phyloP scores from a whole-genome alignment of 2,113 vertebrate genomes.

The Python bivittatus region DNA sequence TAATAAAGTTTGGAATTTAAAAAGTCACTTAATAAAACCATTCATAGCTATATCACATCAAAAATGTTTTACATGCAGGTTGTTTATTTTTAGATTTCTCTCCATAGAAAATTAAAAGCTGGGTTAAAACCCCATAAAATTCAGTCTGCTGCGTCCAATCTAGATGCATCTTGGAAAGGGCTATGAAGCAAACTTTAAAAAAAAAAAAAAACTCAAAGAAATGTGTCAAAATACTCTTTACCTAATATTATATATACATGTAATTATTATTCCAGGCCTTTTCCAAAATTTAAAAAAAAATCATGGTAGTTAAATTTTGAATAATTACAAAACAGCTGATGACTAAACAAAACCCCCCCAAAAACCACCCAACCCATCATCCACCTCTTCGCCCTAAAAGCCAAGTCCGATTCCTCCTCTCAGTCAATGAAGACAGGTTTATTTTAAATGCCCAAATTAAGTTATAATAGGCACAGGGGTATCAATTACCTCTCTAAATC shows the following conservation, averaged over 20 bases:
- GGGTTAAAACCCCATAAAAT: constrained; percentile 54
- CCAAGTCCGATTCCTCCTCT: neutral
- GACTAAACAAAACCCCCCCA: neutral
- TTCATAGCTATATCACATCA: constrained; percentile 69
- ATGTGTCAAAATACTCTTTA: constrained; percentile 65
- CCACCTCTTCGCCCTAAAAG: constrained; percentile 46
- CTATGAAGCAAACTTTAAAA: constrained; percentile 40
- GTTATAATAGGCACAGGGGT: constrained; percentile 40
- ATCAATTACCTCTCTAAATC: constrained; percentile 33
- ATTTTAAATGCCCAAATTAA: constrained; percentile 27
- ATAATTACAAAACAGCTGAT: constrained; percentile 50
- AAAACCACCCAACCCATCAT: neutral
- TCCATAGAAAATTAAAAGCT: constrained; percentile 61
- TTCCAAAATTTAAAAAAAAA: neutral
- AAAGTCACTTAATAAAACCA: constrained; percentile 77
- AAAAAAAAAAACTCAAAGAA: constrained; percentile 65
- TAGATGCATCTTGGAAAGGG: constrained; percentile 34
- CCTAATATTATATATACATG: constrained; percentile 72
- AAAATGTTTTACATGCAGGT: constrained; percentile 72
- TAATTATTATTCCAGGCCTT: constrained; percentile 73
- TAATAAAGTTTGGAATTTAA: constrained; percentile 76
- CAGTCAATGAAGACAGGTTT: constrained; percentile 1
- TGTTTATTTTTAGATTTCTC: constrained; percentile 42
- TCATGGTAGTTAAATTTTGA: constrained; percentile 56
- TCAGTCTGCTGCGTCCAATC: constrained; percentile 38